Evolutionary conservation across 1,140 invertebrate species (phyloP).

Genomic region (Megalopta genalis): DNA sequence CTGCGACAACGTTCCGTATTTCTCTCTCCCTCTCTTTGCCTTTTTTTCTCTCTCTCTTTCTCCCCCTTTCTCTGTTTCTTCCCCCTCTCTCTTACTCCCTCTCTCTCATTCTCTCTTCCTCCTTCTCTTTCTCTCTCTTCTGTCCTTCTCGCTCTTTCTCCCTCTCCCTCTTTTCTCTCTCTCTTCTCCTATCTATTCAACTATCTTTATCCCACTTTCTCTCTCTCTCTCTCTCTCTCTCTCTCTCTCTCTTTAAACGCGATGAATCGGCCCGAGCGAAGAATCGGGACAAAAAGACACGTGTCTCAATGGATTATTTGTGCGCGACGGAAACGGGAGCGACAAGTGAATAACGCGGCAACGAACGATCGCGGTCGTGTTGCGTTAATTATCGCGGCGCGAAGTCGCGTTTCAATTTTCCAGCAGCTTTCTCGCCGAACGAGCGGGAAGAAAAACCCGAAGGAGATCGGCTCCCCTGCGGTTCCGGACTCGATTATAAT

Average conservation of each 20-base stretch:
- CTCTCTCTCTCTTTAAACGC: not conserved
- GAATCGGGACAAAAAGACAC: not conserved
- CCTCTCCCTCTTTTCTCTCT: too few relatives aligned
- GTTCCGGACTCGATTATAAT: not conserved
- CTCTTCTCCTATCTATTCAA: too few relatives aligned
- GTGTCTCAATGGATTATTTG: conserved; percentile 3
- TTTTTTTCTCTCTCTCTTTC: too few relatives aligned
- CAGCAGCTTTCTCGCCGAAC: not conserved
- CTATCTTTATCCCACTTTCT: too few relatives aligned
- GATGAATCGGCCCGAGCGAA: not conserved
- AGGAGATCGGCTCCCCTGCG: not conserved
- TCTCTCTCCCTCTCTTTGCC: not conserved
- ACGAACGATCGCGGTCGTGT: not conserved
- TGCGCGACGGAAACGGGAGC: not conserved
- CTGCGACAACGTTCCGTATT: not conserved
- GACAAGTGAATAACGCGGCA: not conserved
- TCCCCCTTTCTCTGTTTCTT: too few relatives aligned
- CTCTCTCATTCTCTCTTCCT: not conserved
- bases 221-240: too few relatives aligned
- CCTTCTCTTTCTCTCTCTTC: too few relatives aligned
- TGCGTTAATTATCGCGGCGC: not conserved
- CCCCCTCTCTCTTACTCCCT: too few relatives aligned
- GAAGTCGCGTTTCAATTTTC: conserved; percentile 1
- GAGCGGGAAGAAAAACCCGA: not conserved
- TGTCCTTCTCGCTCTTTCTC: too few relatives aligned